Base-by-base conservation (phyloP, 1,140 invertebrate genomes). In the Drosophila lowei region DNA sequence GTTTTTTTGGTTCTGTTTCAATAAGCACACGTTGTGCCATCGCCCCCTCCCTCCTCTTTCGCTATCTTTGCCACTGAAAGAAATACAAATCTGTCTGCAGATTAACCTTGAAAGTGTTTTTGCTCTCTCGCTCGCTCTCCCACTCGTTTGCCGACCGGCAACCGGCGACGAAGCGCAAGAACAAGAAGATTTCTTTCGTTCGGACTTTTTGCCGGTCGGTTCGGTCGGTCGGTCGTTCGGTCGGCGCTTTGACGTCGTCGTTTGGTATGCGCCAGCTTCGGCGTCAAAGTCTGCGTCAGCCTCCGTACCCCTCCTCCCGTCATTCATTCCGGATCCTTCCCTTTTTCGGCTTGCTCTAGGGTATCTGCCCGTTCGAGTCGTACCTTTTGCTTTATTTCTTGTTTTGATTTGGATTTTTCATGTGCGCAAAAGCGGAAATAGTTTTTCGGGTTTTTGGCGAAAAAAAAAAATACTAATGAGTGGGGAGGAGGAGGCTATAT, bases 391-490 rank as follows among this genome's bases (percentile, higher is more conserved):
- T 44, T 44, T 44, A 2, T 52, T 72, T 49, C 34, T 54, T 58
- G 47, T 48, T 38, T 11, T 38, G 11, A 48, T 72, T 18, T 18
- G 18, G 18, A 64, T 64, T 49, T 74, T 42, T 43, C 41, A 48
- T 79, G 74, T 81, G 70, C 72, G 66, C 72, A 71, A 86, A 88
- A 81, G 81, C 81, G 81, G 81, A 86, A 86, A 86, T 86, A 86
- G 81, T 88, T 85, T 13, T 38, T 13, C 11, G 34, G 34, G 3
- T 13, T 11, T 34, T 34, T 61, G n/a, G 65, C 72, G 52, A 72
- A 23, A 23, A 23, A 3, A 23, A 23, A 72, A 65, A 50, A 60
- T 42, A 57, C 56, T 52, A 62, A 60, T 61, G 34, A 9, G 16
- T 16, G 52, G 11, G 21, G 18, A 1, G 18, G 23, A 25, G 25